Conservation (phyloP, 2,888 invertebrate genomes). For the Bembecia ichneumoniformis region DNA sequence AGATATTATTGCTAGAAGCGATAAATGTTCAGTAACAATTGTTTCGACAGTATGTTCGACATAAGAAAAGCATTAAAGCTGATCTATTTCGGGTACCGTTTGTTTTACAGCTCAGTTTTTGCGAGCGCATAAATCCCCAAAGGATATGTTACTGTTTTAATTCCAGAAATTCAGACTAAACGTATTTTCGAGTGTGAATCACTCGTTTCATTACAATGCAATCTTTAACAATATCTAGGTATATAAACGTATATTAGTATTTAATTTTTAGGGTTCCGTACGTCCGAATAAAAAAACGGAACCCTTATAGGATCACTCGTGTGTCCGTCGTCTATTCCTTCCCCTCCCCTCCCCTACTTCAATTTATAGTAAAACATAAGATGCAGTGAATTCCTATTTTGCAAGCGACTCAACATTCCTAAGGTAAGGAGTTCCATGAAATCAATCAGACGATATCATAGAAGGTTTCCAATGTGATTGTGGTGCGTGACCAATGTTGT, state of each 20-base stretch:
- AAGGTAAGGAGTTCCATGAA: constrained; percentile 27
- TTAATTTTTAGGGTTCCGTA: no score
- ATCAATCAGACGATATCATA: constrained; percentile 34
- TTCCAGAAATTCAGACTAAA: not conserved
- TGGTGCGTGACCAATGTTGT: constrained; percentile 38
- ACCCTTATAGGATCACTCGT: no score
- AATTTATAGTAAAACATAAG: no score
- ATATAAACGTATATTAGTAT: no score
- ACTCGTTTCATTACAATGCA: no score
- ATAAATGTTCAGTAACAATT: constrained; percentile 37
- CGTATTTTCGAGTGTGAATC: no score
- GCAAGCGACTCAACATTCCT: not conserved
- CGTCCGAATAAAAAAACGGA: no score
- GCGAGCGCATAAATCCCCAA: constrained; percentile 39
- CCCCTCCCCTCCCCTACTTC: no score
- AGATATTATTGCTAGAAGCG: constrained; percentile 38
- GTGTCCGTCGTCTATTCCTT: no score
- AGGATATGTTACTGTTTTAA: constrained; percentile 16
- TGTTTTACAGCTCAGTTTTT: constrained; percentile 47
- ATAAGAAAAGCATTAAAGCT: constrained; percentile 46
- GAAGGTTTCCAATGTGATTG: constrained; percentile 34
- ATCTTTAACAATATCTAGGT: no score
- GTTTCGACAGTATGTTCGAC: constrained; percentile 51
- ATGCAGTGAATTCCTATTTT: no score
- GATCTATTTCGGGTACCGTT: constrained; percentile 55